Evolutionary conservation across 1,140 invertebrate genomes (phyloP).

Genomic region (Polyergus mexicanus): DNA sequence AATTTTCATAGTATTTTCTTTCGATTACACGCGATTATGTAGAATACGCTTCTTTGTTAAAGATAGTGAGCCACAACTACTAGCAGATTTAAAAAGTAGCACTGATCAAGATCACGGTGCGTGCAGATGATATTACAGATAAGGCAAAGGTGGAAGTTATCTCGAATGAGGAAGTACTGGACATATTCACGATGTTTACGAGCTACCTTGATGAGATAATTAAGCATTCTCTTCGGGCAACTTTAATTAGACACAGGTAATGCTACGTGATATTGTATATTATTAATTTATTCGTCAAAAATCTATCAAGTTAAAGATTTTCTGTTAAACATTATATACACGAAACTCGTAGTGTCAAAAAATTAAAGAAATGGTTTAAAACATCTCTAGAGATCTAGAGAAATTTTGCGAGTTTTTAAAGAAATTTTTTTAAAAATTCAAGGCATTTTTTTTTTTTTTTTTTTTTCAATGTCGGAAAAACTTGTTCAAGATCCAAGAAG

Average conservation of each 20-base stretch:
- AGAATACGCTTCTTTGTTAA: background rate
- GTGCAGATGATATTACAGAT: constrained; percentile 8
- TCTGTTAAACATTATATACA: background rate
- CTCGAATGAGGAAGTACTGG: constrained; percentile 40
- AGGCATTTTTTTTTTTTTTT: too few relatives aligned
- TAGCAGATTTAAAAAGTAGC: constrained; percentile 1
- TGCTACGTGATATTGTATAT: background rate
- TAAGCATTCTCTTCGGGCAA: background rate
- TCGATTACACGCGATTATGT: constrained; percentile 12
- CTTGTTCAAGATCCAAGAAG: too few relatives aligned
- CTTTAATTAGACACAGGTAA: background rate
- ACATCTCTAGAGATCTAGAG: too few relatives aligned
- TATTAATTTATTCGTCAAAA: background rate
- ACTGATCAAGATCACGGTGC: background rate
- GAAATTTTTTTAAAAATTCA: background rate
- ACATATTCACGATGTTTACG: background rate
- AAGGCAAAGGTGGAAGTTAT: constrained; percentile 44
- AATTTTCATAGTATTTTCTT: background rate
- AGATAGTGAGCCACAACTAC: background rate
- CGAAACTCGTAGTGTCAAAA: background rate
- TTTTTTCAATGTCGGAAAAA: too few relatives aligned
- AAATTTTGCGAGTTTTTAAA: too few relatives aligned
- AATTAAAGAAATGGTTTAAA: background rate
- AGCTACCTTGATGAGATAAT: background rate
- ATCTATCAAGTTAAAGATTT: background rate